phyloP scores from a whole-genome alignment of 2,888 invertebrate species.

The Drosophila rubida region DNA sequence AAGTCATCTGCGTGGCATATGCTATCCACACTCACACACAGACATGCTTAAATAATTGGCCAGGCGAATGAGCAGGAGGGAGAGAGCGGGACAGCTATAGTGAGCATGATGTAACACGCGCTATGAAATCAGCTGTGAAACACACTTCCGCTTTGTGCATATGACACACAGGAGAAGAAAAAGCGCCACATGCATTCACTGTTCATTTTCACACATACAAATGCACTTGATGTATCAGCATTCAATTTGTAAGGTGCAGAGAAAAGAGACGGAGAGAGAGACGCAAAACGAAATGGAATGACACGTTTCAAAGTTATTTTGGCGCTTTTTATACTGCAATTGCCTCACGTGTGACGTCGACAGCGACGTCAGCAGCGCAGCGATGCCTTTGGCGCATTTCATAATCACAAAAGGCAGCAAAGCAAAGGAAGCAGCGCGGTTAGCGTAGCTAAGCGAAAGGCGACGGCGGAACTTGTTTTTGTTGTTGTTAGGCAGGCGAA shows the following conservation, averaged over 20 bases:
- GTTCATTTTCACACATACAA: not conserved
- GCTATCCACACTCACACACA: slow-evolving; percentile 18
- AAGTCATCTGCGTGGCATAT: slow-evolving; percentile 50
- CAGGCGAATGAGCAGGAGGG: slow-evolving; percentile 24
- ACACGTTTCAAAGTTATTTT: slow-evolving; percentile 37
- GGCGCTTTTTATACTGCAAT: slow-evolving; percentile 20
- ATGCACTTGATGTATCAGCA: slow-evolving; percentile 1
- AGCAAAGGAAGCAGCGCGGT: slow-evolving; percentile 43
- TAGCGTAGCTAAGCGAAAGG: slow-evolving; percentile 2
- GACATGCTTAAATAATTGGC: slow-evolving; percentile 44
- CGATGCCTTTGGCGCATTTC: slow-evolving; percentile 47
- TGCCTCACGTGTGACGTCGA: slow-evolving; percentile 4
- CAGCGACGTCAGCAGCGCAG: slow-evolving; percentile 22
- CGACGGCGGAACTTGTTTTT: slow-evolving; percentile 63
- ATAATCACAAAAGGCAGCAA: slow-evolving; percentile 48
- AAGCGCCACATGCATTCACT: not conserved
- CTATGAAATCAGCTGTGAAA: slow-evolving; percentile 27
- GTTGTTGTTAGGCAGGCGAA: not conserved
- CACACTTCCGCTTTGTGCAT: slow-evolving; percentile 42
- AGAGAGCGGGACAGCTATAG: not conserved
- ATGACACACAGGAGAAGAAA: slow-evolving; percentile 30
- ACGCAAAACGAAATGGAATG: slow-evolving; percentile 6
- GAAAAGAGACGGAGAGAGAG: slow-evolving; percentile 1
- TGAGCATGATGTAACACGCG: slow-evolving; percentile 36
- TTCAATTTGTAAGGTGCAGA: slow-evolving; percentile 5